Conservation (phyloP, 2,797 vertebrate species). For the Tragelaphus eurycerus region DNA sequence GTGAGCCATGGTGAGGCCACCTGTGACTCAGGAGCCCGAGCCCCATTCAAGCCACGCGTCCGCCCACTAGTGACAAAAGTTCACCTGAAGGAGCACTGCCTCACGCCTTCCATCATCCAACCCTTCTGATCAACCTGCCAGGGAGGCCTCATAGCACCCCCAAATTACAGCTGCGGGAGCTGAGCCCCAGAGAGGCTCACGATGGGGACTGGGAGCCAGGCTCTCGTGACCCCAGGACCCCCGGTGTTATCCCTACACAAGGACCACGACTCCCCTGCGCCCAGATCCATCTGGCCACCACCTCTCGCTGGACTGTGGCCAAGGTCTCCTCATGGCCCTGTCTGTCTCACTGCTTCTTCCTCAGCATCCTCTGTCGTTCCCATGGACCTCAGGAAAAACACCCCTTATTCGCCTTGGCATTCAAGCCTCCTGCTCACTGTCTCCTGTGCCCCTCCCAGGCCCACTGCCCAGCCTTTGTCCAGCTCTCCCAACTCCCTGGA, state of each 20-base stretch:
- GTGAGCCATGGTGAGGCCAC: background rate
- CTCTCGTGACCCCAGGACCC: background rate
- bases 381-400: background rate
- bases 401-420: background rate
- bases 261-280: fast-evolving
- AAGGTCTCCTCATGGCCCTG: fast-evolving
- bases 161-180: background rate
- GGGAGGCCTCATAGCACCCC: background rate
- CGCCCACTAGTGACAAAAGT: background rate
- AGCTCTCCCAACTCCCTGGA: background rate
- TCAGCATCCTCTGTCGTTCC: background rate
- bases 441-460: background rate
- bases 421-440: background rate
- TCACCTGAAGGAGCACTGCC: background rate
- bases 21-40: background rate
- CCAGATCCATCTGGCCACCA: background rate
- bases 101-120: fast-evolving
- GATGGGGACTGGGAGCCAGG: background rate
- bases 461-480: background rate
- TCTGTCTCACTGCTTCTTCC: background rate
- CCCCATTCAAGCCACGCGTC: background rate
- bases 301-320: background rate
- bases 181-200: background rate
- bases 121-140: background rate
- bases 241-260: background rate